Conservation (phyloP, 1,140 invertebrate genomes). For the Bombyx mandarina region DNA sequence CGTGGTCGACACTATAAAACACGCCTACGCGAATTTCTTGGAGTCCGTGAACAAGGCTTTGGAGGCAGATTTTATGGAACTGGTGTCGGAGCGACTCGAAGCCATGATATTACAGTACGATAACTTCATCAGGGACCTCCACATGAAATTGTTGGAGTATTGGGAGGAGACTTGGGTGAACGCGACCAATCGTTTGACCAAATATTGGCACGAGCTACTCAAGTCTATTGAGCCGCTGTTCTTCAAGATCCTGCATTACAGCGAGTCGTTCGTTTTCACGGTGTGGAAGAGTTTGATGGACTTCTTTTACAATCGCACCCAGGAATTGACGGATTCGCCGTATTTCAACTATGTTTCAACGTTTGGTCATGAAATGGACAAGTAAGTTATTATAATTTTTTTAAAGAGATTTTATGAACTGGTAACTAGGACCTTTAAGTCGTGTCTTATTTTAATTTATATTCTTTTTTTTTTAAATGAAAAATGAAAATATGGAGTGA, state of each 20-base stretch:
- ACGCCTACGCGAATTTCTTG: constrained; percentile 77
- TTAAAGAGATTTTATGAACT: neutral
- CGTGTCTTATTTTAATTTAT: too few relatives aligned
- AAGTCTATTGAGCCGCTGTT: constrained; percentile 83
- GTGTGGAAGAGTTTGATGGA: constrained; percentile 81
- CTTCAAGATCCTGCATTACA: constrained; percentile 80
- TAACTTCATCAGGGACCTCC: constrained; percentile 82
- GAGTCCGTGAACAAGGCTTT: constrained; percentile 78
- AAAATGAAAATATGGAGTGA: too few relatives aligned
- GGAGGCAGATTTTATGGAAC: constrained; percentile 79
- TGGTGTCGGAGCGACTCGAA: constrained; percentile 78
- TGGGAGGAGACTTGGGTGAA: constrained; percentile 81
- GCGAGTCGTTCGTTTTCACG: constrained; percentile 80
- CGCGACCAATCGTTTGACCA: constrained; percentile 71
- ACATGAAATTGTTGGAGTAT: constrained; percentile 82
- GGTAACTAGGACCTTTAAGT: too few relatives aligned
- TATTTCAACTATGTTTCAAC: constrained; percentile 84
- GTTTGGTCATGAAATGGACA: constrained; percentile 84
- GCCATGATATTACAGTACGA: constrained; percentile 82
- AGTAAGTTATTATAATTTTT: constrained; percentile 31
- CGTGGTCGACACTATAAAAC: constrained; percentile 81
- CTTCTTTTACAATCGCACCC: constrained; percentile 83
- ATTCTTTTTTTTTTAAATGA: too few relatives aligned
- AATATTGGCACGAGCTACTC: constrained; percentile 80
- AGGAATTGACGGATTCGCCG: constrained; percentile 83